A percentile compares a stretch with the other conserved stretches of the same genome.
phyloP scores from a whole-genome alignment of 2,888 invertebrate species.

The Meteorus colon region DNA sequence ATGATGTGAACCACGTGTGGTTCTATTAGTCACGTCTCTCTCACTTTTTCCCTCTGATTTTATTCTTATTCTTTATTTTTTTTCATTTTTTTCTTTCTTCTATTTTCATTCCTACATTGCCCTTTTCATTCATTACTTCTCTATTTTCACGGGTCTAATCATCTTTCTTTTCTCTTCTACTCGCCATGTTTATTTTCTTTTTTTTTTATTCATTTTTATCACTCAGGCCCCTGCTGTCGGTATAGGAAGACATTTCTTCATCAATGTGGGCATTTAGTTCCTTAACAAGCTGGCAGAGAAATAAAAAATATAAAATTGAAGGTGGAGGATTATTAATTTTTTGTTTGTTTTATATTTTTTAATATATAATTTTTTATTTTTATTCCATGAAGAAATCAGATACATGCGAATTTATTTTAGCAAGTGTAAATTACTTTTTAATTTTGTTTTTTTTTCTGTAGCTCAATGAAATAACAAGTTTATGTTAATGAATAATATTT shows the following conservation, averaged over 20 bases:
- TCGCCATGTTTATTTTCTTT: neutral
- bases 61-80: slow-evolving; percentile 18
- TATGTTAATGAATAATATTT: no score
- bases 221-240: neutral
- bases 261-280: neutral
- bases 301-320: neutral
- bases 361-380: neutral
- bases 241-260: slow-evolving; percentile 41
- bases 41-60: slow-evolving; percentile 16
- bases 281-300: slow-evolving; percentile 10
- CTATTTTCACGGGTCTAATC: slow-evolving; percentile 15
- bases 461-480: no score
- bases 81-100: slow-evolving; percentile 16
- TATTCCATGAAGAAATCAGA: no score
- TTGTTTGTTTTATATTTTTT: neutral
- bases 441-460: no score
- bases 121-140: slow-evolving; percentile 16
- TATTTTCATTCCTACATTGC: slow-evolving; percentile 20
- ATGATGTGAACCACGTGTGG: slow-evolving; percentile 37
- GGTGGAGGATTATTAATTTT: neutral
- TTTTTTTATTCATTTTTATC: neutral
- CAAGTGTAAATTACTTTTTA: no score
- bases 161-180: slow-evolving; percentile 1
- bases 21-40: slow-evolving; percentile 39
- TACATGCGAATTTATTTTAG: no score